phyloP scores from a whole-genome alignment of 30 jellyfish, hydroid and myxozoan genomes.

The Pelagia noctiluca region DNA sequence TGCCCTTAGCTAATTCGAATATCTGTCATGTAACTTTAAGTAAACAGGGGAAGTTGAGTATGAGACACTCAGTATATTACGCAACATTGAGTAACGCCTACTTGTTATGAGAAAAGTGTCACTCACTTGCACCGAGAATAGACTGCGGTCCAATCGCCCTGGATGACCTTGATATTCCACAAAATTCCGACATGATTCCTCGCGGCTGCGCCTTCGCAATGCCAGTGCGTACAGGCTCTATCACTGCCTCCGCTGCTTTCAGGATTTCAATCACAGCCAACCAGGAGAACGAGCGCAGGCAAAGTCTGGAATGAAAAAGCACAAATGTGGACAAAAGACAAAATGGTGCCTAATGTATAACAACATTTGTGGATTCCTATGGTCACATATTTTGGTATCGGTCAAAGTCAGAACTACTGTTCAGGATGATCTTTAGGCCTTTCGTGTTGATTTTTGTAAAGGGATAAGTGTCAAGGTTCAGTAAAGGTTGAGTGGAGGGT shows the following conservation, averaged over 20 bases:
- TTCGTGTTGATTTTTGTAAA: too few relatives aligned
- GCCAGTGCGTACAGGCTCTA: slow-evolving; percentile 82
- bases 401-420: too few relatives aligned
- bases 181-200: slow-evolving; percentile 80
- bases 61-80: background rate
- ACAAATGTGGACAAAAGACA: background rate
- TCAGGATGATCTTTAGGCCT: too few relatives aligned
- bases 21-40: too few relatives aligned
- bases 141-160: slow-evolving; percentile 15
- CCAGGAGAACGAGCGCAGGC: slow-evolving; percentile 94
- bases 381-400: too few relatives aligned
- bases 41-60: too few relatives aligned
- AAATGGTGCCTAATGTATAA: too few relatives aligned
- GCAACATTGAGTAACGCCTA: background rate
- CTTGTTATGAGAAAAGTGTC: background rate
- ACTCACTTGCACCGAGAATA: slow-evolving; percentile 50
- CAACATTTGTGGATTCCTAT: too few relatives aligned
- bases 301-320: slow-evolving; percentile 45
- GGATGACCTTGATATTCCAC: slow-evolving; percentile 25
- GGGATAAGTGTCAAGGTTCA: too few relatives aligned
- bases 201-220: slow-evolving; percentile 92
- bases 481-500: too few relatives aligned
- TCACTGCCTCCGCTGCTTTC: slow-evolving; percentile 83
- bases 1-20: too few relatives aligned
- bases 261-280: slow-evolving; percentile 82